phyloP scores from a whole-genome alignment of 2,888 invertebrate species.

The Drosophila melanosoma region DNA sequence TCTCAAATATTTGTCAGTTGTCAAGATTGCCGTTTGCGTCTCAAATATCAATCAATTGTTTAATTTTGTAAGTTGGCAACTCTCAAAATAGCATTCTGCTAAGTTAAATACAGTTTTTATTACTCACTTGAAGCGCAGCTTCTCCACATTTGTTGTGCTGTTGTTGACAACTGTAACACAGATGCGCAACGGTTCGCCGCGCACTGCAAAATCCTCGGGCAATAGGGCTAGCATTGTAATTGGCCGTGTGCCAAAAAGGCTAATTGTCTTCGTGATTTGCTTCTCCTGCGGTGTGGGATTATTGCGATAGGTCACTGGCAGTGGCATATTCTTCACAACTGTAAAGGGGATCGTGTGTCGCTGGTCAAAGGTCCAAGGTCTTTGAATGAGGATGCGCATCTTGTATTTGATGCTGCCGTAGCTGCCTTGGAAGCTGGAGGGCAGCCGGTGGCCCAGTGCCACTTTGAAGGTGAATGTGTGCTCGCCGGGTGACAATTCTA shows the following conservation, averaged over 20 bases:
- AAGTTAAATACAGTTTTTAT: background rate
- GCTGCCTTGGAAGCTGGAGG: constrained; percentile 83
- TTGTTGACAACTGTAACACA: constrained; percentile 84
- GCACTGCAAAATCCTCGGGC: constrained; percentile 80
- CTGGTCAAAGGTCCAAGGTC: constrained; percentile 84
- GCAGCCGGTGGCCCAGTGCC: constrained; percentile 78
- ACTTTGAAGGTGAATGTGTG: constrained; percentile 82
- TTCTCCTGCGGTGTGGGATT: constrained; percentile 79
- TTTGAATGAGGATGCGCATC: constrained; percentile 83
- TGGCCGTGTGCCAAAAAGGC: constrained; percentile 83
- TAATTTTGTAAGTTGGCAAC: background rate
- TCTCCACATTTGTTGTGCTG: constrained; percentile 84
- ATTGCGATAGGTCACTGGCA: constrained; percentile 65
- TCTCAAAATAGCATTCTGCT: background rate
- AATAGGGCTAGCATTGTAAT: constrained; percentile 82
- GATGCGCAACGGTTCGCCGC: constrained; percentile 81
- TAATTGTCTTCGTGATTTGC: constrained; percentile 82
- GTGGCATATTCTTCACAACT: constrained; percentile 80
- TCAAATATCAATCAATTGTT: background rate
- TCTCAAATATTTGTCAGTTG: background rate
- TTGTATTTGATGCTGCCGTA: constrained; percentile 85
- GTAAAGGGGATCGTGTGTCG: constrained; percentile 83
- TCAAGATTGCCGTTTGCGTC: background rate
- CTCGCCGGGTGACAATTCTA: constrained; percentile 82
- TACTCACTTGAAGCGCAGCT: constrained; percentile 81